phyloP scores from a whole-genome alignment of 2,797 vertebrate genomes.

The Galaxias olidus region DNA sequence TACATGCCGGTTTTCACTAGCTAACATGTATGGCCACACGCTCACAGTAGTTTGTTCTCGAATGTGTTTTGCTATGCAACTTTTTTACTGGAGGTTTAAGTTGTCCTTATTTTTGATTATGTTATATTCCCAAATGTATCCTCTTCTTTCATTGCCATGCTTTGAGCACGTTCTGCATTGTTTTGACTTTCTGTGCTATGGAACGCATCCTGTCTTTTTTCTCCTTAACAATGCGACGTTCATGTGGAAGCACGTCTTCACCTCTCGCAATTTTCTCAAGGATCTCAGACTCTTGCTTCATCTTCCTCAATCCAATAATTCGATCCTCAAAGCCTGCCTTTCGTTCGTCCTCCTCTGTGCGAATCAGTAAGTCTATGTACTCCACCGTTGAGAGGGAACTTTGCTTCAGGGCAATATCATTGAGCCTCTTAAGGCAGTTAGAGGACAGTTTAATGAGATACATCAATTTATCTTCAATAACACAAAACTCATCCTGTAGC shows the following conservation, averaged over 20 bases:
- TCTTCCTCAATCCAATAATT: constrained; percentile 27
- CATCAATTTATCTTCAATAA: constrained; percentile 21
- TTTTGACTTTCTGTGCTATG: constrained; percentile 1
- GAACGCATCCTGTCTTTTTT: constrained; percentile 16
- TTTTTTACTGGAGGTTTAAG: too few relatives aligned
- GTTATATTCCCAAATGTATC: too few relatives aligned
- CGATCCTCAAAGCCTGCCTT: constrained; percentile 43
- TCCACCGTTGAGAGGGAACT: constrained; percentile 34
- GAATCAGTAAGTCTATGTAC: constrained; percentile 43
- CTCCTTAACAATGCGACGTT: constrained; percentile 1
- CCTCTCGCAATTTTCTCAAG: constrained; percentile 32
- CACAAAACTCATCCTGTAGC: constrained; percentile 12
- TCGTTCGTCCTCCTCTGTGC: constrained; percentile 37
- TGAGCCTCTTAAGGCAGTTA: constrained; percentile 32
- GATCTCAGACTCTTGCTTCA: constrained; percentile 24
- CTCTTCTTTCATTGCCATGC: background rate
- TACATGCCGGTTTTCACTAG: too few relatives aligned
- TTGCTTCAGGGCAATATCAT: constrained; percentile 42
- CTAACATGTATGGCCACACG: too few relatives aligned
- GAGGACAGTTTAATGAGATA: constrained; percentile 31
- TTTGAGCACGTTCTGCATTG: background rate
- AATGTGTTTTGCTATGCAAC: too few relatives aligned
- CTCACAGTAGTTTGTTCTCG: too few relatives aligned
- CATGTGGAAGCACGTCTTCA: constrained; percentile 14
- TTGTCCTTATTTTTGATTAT: too few relatives aligned